Evolutionary conservation across 2,888 invertebrate genomes (phyloP).

Genomic region (Sipha maydis): DNA sequence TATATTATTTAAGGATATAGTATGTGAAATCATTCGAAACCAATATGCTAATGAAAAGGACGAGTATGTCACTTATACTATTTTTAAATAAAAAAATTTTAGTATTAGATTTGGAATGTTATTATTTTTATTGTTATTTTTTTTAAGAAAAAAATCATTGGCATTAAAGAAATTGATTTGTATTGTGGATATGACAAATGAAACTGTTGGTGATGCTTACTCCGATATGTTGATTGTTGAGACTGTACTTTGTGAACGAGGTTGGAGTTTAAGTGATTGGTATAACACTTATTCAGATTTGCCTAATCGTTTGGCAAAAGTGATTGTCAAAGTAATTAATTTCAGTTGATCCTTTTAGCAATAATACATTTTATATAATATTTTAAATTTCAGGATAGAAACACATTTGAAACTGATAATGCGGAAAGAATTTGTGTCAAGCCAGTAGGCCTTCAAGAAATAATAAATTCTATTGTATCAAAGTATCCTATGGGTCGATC

Average conservation of each 20-base stretch:
- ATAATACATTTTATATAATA: background rate
- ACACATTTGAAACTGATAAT: slow-evolving; percentile 67
- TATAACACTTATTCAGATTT: slow-evolving; percentile 82
- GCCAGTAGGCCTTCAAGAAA: slow-evolving; percentile 85
- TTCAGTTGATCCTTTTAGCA: slow-evolving; percentile 54
- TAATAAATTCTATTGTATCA: slow-evolving; percentile 78
- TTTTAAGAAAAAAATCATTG: slow-evolving; percentile 41
- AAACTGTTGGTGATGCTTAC: slow-evolving; percentile 96
- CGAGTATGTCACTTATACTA: slow-evolving; percentile 30
- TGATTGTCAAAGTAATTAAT: slow-evolving; percentile 76
- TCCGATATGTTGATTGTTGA: slow-evolving; percentile 96
- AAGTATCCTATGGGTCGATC: slow-evolving; percentile 80
- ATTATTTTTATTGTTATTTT: slow-evolving; percentile 3
- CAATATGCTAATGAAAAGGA: slow-evolving; percentile 36
- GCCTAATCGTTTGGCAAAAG: slow-evolving; percentile 88
- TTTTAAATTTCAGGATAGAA: slow-evolving; percentile 76
- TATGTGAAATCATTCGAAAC: slow-evolving; percentile 19
- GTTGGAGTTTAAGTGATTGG: slow-evolving; percentile 86
- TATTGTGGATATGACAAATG: slow-evolving; percentile 88
- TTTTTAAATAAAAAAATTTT: background rate
- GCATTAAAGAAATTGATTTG: slow-evolving; percentile 73
- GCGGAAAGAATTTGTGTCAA: slow-evolving; percentile 72
- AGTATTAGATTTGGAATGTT: background rate
- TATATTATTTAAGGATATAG: slow-evolving; percentile 77
- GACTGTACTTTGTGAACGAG: slow-evolving; percentile 83